A percentile compares a stretch with the other conserved stretches of the same genome.
Conservation (phyloP, 2,888 invertebrate species). For the Crossocerus cetratus region DNA sequence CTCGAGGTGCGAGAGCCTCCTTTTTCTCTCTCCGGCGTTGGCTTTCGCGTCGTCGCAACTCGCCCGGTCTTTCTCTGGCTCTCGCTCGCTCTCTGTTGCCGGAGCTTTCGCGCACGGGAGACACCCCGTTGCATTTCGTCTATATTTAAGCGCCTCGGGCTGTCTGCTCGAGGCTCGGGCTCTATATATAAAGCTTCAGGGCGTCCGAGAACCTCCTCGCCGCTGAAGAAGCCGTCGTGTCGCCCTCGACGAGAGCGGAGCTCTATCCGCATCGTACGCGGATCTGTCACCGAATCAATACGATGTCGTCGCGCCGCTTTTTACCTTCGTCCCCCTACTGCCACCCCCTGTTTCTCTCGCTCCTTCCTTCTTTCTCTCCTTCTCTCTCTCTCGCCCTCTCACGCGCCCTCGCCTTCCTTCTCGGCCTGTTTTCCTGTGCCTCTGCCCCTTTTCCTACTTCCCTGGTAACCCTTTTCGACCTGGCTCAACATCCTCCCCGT, state of each 20-base stretch:
- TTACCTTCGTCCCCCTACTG: conserved; percentile 38
- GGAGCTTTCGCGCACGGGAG: conserved; percentile 38
- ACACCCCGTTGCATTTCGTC: conserved; percentile 69
- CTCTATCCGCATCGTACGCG: conserved; percentile 57
- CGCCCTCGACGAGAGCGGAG: conserved; percentile 48
- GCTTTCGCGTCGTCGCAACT: too few relatives aligned
- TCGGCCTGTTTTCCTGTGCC: neutral
- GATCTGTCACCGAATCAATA: conserved; percentile 72
- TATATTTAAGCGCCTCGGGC: conserved; percentile 69
- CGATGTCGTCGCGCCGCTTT: conserved; percentile 60
- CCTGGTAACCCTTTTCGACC: conserved; percentile 9
- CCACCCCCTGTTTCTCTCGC: conserved; percentile 15
- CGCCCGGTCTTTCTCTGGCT: neutral
- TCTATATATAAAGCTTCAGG: conserved; percentile 68
- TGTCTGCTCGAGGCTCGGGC: conserved; percentile 62
- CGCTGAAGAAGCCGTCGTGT: conserved; percentile 26
- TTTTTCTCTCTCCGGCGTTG: conserved; percentile 8
- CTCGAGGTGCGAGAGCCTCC: conserved; percentile 5
- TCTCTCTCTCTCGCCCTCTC: neutral
- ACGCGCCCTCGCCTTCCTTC: conserved; percentile 26
- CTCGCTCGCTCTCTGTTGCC: conserved; percentile 11
- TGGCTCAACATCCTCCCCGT: conserved; percentile 2
- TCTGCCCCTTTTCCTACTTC: neutral
- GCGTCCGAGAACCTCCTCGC: conserved; percentile 51
- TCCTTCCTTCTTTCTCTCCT: conserved; percentile 25